Evolutionary conservation across 1,140 invertebrate genomes (phyloP), one percentile per base, ranked within the genome.

Genomic region (Mercenaria mercenaria): DNA sequence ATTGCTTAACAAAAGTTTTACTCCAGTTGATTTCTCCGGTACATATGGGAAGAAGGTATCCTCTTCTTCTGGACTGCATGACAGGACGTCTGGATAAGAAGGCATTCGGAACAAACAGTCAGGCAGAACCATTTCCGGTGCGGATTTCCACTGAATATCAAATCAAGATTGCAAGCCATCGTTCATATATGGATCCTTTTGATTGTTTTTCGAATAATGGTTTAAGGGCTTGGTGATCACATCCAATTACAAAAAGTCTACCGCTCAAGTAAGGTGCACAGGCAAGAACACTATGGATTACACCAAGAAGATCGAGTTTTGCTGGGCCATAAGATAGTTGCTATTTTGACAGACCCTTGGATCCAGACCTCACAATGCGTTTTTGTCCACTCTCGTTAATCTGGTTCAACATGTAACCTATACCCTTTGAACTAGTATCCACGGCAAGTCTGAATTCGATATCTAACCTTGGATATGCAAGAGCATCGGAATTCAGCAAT

Each of bases 311-410:
- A 72, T 92, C 86, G 0, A 92, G 37, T 79, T 92, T 92, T 0
- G 91, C 89, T 37, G 86, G 81, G 11, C 91, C 89, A 72, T 92
- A 92, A 15, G 85, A 88, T 23, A 74, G 77, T 37, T 92, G 90
- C 90, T 88, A 92, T 74, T 80, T 88, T 20, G 72, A 83, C 0
- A 91, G 37, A 23, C 83, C 69, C 72, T 92, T 91, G 13, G 81
- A 92, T 26, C 89, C 91, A 76, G 90, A 92, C 23, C 89, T 37
- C 29, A 89, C 39, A 91, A 61, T 32, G 10, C 29, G 72, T 18
- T 76, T 52, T 1, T 64, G 32, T n/a, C 64, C 59, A 52, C 67
- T 67, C 15, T 67, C 80, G 50, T 84, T 56, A 20, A 50, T 64
- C 79, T 90, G 80, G 43, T 84, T 76, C 18, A 89, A 52, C 47